Conservation (phyloP, 1,140 invertebrate species). For the Prorops nasuta region DNA sequence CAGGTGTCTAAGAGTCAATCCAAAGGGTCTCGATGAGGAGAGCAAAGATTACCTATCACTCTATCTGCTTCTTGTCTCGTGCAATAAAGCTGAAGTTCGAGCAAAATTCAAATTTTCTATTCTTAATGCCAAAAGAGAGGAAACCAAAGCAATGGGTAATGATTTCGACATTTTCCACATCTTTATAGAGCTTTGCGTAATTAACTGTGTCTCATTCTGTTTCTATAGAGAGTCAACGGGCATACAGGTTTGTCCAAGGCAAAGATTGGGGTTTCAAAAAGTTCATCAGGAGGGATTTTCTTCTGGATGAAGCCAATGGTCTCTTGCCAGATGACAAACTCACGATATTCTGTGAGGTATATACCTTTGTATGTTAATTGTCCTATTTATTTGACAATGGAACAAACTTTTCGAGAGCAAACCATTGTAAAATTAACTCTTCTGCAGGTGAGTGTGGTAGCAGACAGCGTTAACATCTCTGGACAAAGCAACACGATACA, state of each 20-base stretch:
- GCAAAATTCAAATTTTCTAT: constrained; percentile 99
- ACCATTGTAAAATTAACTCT: constrained; percentile 4
- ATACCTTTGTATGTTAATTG: constrained; percentile 39
- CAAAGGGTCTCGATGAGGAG: constrained; percentile 99
- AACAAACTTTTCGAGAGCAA: constrained; percentile 10
- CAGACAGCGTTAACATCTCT: constrained; percentile 95
- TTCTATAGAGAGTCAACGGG: constrained; percentile 78
- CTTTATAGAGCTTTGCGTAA: too few relatives aligned
- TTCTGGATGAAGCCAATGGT: constrained; percentile 97
- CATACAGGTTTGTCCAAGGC: constrained; percentile 98
- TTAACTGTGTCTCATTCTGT: too few relatives aligned
- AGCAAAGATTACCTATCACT: constrained; percentile 99
- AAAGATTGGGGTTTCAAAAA: constrained; percentile 99
- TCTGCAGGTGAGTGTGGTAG: constrained; percentile 83
- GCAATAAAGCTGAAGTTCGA: constrained; percentile 98
- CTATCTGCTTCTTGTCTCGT: constrained; percentile 97
- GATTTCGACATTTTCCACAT: too few relatives aligned
- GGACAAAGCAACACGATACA: constrained; percentile 92
- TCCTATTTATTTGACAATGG: constrained; percentile 16
- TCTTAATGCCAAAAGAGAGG: constrained; percentile 98
- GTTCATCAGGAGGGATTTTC: constrained; percentile 96
- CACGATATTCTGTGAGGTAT: constrained; percentile 98
- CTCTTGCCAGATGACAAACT: constrained; percentile 97
- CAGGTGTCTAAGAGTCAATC: constrained; percentile 97
- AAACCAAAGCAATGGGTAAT: constrained; percentile 98